Evolutionary conservation across 2,113 vertebrate genomes (phyloP), one percentile per base, ranked within the genome.

Genomic region (Hymenochirus boettgeri): DNA sequence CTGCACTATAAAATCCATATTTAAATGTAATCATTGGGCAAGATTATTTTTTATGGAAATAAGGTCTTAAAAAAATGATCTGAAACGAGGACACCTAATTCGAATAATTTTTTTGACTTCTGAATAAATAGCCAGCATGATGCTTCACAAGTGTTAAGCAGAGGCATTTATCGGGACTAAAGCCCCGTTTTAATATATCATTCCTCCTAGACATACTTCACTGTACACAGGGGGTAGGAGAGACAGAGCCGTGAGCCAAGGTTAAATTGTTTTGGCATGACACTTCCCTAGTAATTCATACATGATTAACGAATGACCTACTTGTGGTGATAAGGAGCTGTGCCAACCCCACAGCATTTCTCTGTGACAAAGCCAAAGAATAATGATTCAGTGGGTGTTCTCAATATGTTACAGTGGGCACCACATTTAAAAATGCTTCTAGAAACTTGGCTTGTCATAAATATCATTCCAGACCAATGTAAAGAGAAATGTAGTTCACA

Each of bases 301-400:
- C 65, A 60, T 53, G 56, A 53, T 67, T 67, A 67, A 60, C 56
- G 23, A 67, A 67, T 67, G 56, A 60, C 57, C 56, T 67, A 53
- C 56, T 59, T 67, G 57, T 60, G 56, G 65, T 67, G 64, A 51
- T 51, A 39, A 26, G 65, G 56, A 51, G 26, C 33, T 5, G 57
- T 67, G 65, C 65, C 65, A 66, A 39, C 47, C 46, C 22, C 55
- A 58, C 55, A 53, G 56, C 23, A 25, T 60, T 67, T 35, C 47
- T 45, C 18, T 25, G 29, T 45, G 12, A 45, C 56, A 7, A 54
- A 53, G 65, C 65, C 65, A 67, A 35, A 50, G 50, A 60, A 67
- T 67, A 67, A 67, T 51, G 48, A 67, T 60, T 26, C 29, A 52
- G 46, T 59, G 46, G 23, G 33, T 52, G 64, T 42, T 53, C 31